These are phyloP conservation scores for Pocota personata DNA, from an alignment of 2,888 invertebrate genomes.

Conservation along the genomic window DNA sequence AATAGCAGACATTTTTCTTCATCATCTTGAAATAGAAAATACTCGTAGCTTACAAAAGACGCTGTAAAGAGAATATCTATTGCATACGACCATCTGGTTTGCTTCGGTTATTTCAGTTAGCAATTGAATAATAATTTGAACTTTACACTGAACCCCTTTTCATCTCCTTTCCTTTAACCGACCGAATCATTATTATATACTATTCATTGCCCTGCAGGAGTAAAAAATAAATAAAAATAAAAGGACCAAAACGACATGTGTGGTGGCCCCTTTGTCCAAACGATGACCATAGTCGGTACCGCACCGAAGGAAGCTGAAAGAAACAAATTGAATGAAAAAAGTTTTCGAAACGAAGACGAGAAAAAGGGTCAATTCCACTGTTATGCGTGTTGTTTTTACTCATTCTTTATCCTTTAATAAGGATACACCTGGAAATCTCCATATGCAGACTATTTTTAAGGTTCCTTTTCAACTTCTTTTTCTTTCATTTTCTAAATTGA, in stretches of 20 bases:
- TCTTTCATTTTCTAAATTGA: slow-evolving; percentile 50
- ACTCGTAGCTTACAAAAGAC: neutral
- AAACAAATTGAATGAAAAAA: slow-evolving; percentile 31
- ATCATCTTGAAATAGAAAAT: no score
- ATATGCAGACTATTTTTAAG: slow-evolving; percentile 38
- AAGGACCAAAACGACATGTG: slow-evolving; percentile 46
- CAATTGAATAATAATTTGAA: slow-evolving; percentile 56
- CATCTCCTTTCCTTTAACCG: slow-evolving; percentile 12
- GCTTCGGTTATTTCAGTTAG: neutral
- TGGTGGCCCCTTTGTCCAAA: slow-evolving; percentile 9
- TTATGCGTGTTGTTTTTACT: slow-evolving; percentile 29
- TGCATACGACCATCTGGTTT: slow-evolving; percentile 9
- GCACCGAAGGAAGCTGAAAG: slow-evolving; percentile 1
- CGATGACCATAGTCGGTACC: slow-evolving; percentile 34
- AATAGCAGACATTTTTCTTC: neutral
- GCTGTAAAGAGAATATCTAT: neutral
- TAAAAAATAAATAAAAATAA: slow-evolving; percentile 31
- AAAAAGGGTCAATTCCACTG: slow-evolving; percentile 47
- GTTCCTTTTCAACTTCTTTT: slow-evolving; percentile 28
- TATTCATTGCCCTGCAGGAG: slow-evolving; percentile 47
- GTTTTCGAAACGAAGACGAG: slow-evolving; percentile 9
- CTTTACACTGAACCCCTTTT: slow-evolving; percentile 40
- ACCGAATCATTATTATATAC: slow-evolving; percentile 49
- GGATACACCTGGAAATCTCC: slow-evolving; percentile 58
- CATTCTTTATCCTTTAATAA: slow-evolving; percentile 25